phyloP scores from a whole-genome alignment of 2,113 vertebrate species.

The Petaurus breviceps region DNA sequence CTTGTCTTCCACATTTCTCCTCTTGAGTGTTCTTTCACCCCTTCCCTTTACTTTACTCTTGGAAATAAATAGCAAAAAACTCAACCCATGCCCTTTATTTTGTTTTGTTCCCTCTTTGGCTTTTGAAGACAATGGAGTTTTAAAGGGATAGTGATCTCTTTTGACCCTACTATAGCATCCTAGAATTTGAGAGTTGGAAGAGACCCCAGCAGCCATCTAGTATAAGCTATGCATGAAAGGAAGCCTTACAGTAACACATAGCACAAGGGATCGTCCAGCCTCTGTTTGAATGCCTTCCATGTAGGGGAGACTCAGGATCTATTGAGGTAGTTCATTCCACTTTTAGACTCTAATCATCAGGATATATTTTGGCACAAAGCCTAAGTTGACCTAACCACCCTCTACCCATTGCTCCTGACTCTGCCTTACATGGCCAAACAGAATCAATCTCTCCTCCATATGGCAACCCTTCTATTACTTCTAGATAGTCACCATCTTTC shows the following conservation, averaged over 20 bases:
- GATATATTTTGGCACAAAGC: not conserved
- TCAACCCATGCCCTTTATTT: not conserved
- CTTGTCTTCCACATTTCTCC: not conserved
- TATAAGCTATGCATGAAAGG: not conserved
- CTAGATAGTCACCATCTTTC: not conserved
- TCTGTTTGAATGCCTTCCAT: not conserved
- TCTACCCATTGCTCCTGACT: not conserved
- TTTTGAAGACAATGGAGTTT: not conserved
- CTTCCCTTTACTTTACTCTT: not conserved
- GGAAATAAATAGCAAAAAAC: not conserved
- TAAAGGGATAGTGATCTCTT: not conserved
- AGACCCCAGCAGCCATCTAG: not conserved
- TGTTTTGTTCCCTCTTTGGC: not conserved
- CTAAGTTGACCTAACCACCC: not conserved
- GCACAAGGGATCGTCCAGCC: not conserved
- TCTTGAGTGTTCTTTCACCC: too few relatives aligned
- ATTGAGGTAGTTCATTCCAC: not conserved
- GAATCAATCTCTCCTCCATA: not conserved
- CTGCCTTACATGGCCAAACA: not conserved
- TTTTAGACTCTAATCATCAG: not conserved
- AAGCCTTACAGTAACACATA: not conserved
- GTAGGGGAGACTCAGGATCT: not conserved
- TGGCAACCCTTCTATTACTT: not conserved
- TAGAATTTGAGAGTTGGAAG: not conserved
- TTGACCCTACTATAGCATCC: not conserved